Evolutionary conservation across 1,140 invertebrate species (phyloP), one percentile per base, ranked within the genome.

Genomic region (Drosophila mayri): DNA sequence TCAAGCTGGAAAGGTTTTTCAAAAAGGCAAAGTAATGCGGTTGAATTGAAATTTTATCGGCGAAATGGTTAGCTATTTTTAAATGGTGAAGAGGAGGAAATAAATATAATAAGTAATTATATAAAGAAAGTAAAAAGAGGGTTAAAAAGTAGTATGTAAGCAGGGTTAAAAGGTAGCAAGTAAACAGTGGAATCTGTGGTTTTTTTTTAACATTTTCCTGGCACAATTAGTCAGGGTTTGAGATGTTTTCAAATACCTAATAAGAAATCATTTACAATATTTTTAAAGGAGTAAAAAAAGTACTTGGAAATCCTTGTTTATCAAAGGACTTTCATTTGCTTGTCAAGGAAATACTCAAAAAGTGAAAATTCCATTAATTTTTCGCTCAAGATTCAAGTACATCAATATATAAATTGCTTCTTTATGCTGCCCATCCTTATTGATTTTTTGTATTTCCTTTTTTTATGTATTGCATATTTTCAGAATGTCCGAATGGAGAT

Each of bases 401-500:
- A 57, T 57, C 11, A 16, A 55, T 55, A 55, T 40, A 57, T 25
- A 57, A 28, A 22, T n/a, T 25, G 14, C 37, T 38, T 2, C n/a
- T 41, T 43, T 28, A 18, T 18, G 16, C 25, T 9, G 22, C 3
- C 16, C 43, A 11, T n/a, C 4, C 20, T 22, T 70, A 70, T 70
- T 55, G 66, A 70, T 70, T 70, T 67, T 20, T 22, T 11, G 22
- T 22, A 46, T 30, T 70, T 70, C 20, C 35, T 22, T 40, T 60
- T 68, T 11, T 35, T 35, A 32, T 71, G 20, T 72, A 30, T n/a
- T 72, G 44, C 55, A 73, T 72, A 43, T 43, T 73, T 73, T 14
- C 70, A 73, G 66, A 30, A 30, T 72, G 70, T 18, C 37, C 37
- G 37, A 43, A 22, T 18, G 9, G 43, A 41, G 43, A 59, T 72